Evolutionary conservation across 2,113 vertebrate species (phyloP), one percentile per base, ranked within the genome.

Genomic region (Alouatta palliata): DNA sequence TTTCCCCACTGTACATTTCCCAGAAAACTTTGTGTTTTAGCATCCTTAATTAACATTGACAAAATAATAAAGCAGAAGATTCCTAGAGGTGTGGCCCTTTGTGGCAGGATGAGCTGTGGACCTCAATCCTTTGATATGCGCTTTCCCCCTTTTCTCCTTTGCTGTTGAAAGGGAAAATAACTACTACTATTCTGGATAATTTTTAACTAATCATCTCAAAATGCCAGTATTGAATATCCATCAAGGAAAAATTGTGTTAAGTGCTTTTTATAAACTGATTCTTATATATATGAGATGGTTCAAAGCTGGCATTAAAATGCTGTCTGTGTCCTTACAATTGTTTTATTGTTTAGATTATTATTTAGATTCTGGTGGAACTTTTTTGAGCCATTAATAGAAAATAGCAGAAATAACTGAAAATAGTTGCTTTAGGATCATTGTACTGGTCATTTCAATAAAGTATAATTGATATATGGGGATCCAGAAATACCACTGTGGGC

Each of bases 331-430:
- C 8, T 90, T 88, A 25, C 9, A 35, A 66, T 45, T 83, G 19
- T 77, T 93, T 92, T 76, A 32, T 37, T 89, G 19, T 68, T 91
- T 85, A 35, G 30, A 17, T 71, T 30, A 79, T 83, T 73, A 73
- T 87, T 95, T 91, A 47, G 81, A 87, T 82, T 94, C 89, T 93
- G 56, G 35, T 90, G 95, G 40, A 79, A 37, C 58, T 82, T 90
- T 85, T 97, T 97, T 84, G 32, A 96, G 45, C 40, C 32, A 70
- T 79, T 79, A 84, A 14, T 80, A 92, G 32, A 10, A 83, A 81
- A 82, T 73, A 95, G 13, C n/a, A 87, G 14, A 91, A 96, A 81
- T 93, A 70, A 94, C 45, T 85, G 61, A 87, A 94, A 96, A 91
- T 86, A 79, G 37, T 95, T 89, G n/a, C 52, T 91, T 76, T 71